Evolutionary conservation across 2,113 vertebrate species (phyloP).

Genomic region (Elaphurus davidianus): DNA sequence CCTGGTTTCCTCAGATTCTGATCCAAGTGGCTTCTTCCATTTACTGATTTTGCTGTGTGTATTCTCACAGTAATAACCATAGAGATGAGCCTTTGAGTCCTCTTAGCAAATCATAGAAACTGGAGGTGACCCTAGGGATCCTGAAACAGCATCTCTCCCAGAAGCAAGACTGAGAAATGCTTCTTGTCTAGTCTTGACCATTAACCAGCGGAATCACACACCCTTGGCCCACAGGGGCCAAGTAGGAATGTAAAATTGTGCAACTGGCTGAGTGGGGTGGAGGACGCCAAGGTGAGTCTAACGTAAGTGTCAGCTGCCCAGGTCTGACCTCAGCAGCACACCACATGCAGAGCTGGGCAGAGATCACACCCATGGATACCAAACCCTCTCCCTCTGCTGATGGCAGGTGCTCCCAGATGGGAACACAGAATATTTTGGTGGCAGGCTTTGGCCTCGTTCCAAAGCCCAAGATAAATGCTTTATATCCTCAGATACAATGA

Average conservation of each 20-base stretch:
- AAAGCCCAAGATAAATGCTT: background rate
- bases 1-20: background rate
- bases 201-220: background rate
- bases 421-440: background rate
- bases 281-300: background rate
- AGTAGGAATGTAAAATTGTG: background rate
- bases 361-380: background rate
- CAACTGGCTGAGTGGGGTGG: fast-evolving
- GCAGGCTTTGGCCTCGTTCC: background rate
- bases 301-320: background rate
- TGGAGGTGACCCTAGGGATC: background rate
- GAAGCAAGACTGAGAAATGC: background rate
- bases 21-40: background rate
- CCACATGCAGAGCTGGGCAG: background rate
- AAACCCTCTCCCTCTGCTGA: background rate
- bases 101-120: background rate
- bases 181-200: background rate
- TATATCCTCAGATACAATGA: background rate
- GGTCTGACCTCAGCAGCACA: background rate
- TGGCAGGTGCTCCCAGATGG: background rate
- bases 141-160: background rate
- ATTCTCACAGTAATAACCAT: background rate
- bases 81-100: background rate
- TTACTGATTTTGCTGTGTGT: background rate
- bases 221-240: background rate